These are phyloP conservation scores for Heterocephalus glaber DNA, from an alignment of 2,113 vertebrate genomes.

Conservation along the genomic window DNA sequence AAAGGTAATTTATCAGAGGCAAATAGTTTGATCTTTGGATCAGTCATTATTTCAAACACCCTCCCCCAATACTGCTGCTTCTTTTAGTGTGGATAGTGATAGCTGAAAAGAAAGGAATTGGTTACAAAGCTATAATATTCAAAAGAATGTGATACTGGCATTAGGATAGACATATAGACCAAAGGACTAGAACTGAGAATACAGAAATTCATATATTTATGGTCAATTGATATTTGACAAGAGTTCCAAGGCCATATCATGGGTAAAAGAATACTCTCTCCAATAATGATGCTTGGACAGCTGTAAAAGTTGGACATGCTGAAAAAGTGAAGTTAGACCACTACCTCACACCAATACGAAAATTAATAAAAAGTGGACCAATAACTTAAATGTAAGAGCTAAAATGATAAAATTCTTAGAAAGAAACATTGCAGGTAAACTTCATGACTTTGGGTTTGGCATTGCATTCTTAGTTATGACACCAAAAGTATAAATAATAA, in stretches of 20 bases:
- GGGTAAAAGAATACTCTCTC: neutral
- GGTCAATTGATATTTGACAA: neutral
- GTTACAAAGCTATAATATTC: neutral
- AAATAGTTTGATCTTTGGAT: neutral
- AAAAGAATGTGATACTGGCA: neutral
- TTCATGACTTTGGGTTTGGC: neutral
- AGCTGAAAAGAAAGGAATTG: conserved; percentile 18
- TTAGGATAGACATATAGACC: neutral
- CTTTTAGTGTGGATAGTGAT: neutral
- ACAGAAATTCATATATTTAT: neutral
- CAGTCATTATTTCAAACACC: neutral
- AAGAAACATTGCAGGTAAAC: neutral
- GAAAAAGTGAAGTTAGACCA: neutral
- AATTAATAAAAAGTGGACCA: neutral
- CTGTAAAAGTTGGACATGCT: neutral
- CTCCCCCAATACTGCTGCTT: neutral
- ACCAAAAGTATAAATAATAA: conserved; percentile 1
- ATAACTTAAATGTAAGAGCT: neutral
- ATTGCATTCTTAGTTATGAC: conserved; percentile 24
- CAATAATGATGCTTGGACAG: neutral
- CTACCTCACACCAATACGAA: neutral
- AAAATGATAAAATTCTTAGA: neutral
- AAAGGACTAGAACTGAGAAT: neutral
- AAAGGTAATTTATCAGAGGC: conserved; percentile 5
- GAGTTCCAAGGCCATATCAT: neutral